Percentiles rank a stretch among this genome's conserved stretches.
phyloP scores from a whole-genome alignment of 2,797 vertebrate species.

The Staurois parvus region DNA sequence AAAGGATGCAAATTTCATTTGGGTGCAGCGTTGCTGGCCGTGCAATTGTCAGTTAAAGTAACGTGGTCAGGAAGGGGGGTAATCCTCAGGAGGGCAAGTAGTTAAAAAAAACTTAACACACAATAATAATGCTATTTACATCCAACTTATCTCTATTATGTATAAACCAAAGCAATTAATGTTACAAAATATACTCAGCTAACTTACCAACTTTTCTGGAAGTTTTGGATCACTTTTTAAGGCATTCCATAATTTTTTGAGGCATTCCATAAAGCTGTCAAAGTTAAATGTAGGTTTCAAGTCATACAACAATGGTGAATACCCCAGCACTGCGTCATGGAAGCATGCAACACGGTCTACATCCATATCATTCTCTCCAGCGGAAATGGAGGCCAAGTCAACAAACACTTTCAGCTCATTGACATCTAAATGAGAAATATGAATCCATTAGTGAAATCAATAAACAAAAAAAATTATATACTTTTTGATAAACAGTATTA shows the following conservation, averaged over 20 bases:
- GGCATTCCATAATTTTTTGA: slow-evolving; percentile 90
- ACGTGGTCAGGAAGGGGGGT: no score
- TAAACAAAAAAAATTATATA: no score
- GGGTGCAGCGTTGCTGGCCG: no score
- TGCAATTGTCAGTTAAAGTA: no score
- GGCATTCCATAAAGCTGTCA: slow-evolving; percentile 73
- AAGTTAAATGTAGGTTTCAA: slow-evolving; percentile 80
- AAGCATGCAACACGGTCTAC: slow-evolving; percentile 95
- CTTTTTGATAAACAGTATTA: no score
- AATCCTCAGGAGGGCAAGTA: no score
- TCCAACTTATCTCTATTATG: no score
- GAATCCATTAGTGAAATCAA: no score
- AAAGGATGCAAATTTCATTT: no score
- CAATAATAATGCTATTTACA: no score
- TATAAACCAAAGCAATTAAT: no score
- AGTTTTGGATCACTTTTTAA: slow-evolving; percentile 88
- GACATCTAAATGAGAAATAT: slow-evolving; percentile 76
- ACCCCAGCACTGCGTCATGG: slow-evolving; percentile 91
- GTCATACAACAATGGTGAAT: slow-evolving; percentile 89
- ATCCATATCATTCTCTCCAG: slow-evolving; percentile 96
- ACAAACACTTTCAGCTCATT: slow-evolving; percentile 97
- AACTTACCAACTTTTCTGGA: slow-evolving; percentile 85
- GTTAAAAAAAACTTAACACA: no score
- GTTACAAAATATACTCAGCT: neutral
- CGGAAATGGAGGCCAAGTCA: slow-evolving; percentile 96